Percentiles rank a stretch among this genome's conserved stretches.
Evolutionary conservation across 2,888 invertebrate genomes (phyloP).

Genomic region (Drosophila colorata): DNA sequence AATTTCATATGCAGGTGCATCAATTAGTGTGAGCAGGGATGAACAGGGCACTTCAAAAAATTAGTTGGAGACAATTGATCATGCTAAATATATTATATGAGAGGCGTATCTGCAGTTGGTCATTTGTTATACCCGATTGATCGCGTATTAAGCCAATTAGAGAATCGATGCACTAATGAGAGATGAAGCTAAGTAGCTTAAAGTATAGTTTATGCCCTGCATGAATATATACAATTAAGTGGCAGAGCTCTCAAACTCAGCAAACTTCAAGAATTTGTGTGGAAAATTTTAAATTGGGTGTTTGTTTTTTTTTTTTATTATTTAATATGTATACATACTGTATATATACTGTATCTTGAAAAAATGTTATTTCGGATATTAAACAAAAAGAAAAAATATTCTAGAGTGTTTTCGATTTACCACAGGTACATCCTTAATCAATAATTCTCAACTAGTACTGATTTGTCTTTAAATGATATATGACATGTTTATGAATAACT

Average conservation of each 20-base stretch:
- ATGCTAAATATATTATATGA: conserved; percentile 23
- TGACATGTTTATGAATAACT: background rate
- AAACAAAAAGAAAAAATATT: background rate
- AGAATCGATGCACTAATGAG: conserved; percentile 14
- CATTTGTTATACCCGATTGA: conserved; percentile 35
- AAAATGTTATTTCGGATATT: too few species aligned
- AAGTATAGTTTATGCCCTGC: background rate
- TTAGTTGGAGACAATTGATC: conserved; percentile 57
- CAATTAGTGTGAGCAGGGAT: conserved; percentile 57
- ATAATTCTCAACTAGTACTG: background rate
- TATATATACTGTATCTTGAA: too few species aligned
- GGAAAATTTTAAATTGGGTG: too few species aligned
- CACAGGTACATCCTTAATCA: background rate
- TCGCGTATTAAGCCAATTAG: conserved; percentile 8
- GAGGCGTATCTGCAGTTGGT: conserved; percentile 46
- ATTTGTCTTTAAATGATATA: background rate
- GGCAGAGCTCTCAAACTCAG: too few species aligned
- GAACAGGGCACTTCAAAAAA: conserved; percentile 26
- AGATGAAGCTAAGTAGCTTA: too few species aligned
- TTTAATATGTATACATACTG: too few species aligned
- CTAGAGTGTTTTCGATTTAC: background rate
- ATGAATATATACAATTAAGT: too few species aligned
- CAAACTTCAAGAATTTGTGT: too few species aligned
- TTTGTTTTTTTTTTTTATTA: too few species aligned
- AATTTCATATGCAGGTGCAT: conserved; percentile 68